Evolutionary conservation across 2,888 invertebrate species (phyloP).

Genomic region (Desoria tigrina): DNA sequence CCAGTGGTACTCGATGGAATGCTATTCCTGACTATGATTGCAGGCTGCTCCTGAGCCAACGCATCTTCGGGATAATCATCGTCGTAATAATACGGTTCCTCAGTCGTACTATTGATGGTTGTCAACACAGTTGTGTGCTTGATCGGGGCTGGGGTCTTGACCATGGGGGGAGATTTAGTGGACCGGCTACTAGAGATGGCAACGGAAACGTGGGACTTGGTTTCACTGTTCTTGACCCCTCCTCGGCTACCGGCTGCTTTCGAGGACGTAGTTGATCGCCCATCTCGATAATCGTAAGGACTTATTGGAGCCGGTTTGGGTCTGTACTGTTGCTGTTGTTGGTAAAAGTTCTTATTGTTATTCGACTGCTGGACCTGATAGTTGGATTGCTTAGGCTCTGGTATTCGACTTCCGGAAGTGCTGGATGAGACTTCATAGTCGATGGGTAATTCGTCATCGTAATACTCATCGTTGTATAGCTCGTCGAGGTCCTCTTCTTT

Average conservation of each 20-base stretch:
- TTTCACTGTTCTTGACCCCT: slow-evolving; percentile 7
- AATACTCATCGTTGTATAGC: slow-evolving; percentile 48
- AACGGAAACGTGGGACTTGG: slow-evolving; percentile 27
- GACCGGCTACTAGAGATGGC: slow-evolving; percentile 26
- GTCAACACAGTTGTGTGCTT: not conserved
- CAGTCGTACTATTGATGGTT: slow-evolving; percentile 57
- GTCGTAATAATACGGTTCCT: slow-evolving; percentile 55
- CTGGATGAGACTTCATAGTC: slow-evolving; percentile 18
- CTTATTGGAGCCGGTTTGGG: not conserved
- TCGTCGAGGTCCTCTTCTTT: slow-evolving; percentile 37
- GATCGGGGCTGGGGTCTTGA: not conserved
- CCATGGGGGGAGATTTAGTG: slow-evolving; percentile 6
- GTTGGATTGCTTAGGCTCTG: not conserved
- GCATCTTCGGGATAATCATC: slow-evolving; percentile 55
- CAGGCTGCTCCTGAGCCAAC: slow-evolving; percentile 17
- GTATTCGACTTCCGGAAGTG: slow-evolving; percentile 1
- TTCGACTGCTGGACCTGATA: not conserved
- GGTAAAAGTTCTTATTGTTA: slow-evolving; percentile 8
- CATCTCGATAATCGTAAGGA: slow-evolving; percentile 38
- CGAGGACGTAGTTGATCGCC: slow-evolving; percentile 27
- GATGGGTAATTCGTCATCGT: slow-evolving; percentile 38
- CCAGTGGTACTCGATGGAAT: slow-evolving; percentile 7
- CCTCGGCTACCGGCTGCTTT: slow-evolving; percentile 4
- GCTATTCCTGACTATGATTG: slow-evolving; percentile 4
- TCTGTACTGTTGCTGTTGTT: not conserved